phyloP scores from a whole-genome alignment of 2,888 invertebrate genomes.

The Eremobia ochroleuca region DNA sequence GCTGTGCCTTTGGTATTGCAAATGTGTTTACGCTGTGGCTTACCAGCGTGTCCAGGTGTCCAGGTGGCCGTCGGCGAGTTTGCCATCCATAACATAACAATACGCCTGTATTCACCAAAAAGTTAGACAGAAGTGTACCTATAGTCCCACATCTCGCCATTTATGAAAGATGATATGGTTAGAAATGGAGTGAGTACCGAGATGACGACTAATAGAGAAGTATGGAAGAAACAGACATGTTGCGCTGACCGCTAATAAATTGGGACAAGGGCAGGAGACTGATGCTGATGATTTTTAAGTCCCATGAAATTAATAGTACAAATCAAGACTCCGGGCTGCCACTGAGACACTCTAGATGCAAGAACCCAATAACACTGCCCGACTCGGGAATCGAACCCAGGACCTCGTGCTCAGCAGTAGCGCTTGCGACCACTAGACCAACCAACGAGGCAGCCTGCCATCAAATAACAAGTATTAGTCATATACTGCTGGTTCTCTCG shows the following conservation, averaged over 20 bases:
- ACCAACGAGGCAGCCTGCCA: not conserved
- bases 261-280: not conserved
- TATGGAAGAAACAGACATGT: not conserved
- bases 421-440: not conserved
- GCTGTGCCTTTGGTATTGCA: not conserved
- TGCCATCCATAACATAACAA: not conserved
- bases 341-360: not conserved
- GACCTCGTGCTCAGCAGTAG: not conserved
- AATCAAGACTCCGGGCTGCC: not conserved
- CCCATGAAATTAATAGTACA: too few species aligned
- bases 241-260: not conserved
- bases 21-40: not conserved
- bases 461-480: conserved; percentile 8
- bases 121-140: not conserved
- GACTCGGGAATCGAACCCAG: too few species aligned
- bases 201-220: not conserved
- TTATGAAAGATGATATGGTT: not conserved
- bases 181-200: not conserved
- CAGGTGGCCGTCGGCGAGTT: not conserved
- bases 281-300: not conserved
- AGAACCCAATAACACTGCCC: not conserved
- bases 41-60: too few species aligned
- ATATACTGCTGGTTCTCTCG: not conserved
- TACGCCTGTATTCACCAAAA: not conserved
- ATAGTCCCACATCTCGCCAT: not conserved